These are phyloP conservation scores for Stictonetta naevosa DNA, from an alignment of 2,113 vertebrate genomes.

Conservation along the genomic window DNA sequence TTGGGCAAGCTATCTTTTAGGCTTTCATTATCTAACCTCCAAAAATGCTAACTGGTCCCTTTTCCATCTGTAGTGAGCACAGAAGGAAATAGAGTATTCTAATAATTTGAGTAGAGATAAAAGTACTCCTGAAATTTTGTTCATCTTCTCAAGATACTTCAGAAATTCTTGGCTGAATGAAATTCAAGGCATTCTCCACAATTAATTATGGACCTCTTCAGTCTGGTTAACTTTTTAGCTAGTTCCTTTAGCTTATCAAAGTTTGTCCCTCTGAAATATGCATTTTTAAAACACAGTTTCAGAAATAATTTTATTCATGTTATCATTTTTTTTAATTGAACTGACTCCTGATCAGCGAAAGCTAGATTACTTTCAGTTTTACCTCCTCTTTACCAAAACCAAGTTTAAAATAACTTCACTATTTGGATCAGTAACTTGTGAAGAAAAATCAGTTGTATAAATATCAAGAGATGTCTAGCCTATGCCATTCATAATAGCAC, in stretches of 20 bases:
- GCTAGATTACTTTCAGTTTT: slow-evolving; percentile 14
- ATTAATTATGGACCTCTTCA: neutral
- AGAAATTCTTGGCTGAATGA: neutral
- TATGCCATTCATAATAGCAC: neutral
- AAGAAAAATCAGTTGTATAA: neutral
- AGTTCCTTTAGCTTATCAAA: neutral
- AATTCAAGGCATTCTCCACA: neutral
- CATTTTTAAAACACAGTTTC: neutral
- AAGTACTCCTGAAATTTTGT: neutral
- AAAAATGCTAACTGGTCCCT: neutral
- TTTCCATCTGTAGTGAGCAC: neutral
- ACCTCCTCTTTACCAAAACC: neutral
- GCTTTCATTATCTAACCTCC: neutral
- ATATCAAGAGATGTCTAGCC: neutral
- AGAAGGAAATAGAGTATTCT: neutral
- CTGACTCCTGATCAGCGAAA: neutral
- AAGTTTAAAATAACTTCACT: neutral
- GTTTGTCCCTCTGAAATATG: neutral
- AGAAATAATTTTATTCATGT: neutral
- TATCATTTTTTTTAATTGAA: neutral
- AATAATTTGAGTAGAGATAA: neutral
- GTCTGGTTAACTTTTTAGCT: neutral
- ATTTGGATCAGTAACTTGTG: neutral
- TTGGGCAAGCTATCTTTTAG: neutral
- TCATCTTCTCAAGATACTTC: neutral